Evolutionary conservation across 2,888 invertebrate genomes (phyloP).

Genomic region (Nematopogon swammerdamellus): DNA sequence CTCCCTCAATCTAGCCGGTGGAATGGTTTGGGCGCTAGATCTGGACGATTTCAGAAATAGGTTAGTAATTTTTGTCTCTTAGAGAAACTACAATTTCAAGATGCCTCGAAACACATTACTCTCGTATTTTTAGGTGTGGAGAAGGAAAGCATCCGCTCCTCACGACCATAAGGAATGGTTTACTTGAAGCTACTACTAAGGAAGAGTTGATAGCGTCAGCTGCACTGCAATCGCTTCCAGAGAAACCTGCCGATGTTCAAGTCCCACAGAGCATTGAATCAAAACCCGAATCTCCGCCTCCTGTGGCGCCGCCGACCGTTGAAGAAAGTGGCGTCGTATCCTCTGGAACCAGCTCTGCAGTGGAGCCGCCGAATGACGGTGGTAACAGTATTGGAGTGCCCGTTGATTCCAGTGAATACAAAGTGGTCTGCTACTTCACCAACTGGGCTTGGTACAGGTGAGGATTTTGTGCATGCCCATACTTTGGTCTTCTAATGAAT

Average conservation of each 20-base stretch:
- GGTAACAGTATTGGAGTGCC: conserved; percentile 10
- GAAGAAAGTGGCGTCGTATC: conserved; percentile 25
- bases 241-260: neutral
- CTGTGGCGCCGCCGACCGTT: conserved; percentile 17
- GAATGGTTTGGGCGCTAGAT: conserved; percentile 90
- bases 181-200: conserved; percentile 47
- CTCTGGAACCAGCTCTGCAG: conserved; percentile 19
- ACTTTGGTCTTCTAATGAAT: conserved; percentile 16
- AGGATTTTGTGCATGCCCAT: no score
- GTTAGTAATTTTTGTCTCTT: conserved; percentile 21
- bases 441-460: conserved; percentile 91
- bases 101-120: no score
- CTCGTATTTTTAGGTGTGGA: conserved; percentile 57
- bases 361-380: conserved; percentile 16
- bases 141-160: conserved; percentile 78
- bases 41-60: conserved; percentile 80
- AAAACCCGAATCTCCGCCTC: conserved; percentile 9
- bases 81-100: no score
- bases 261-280: conserved; percentile 10
- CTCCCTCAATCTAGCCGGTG: conserved; percentile 75
- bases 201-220: conserved; percentile 15
- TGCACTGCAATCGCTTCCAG: neutral
- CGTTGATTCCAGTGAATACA: conserved; percentile 48
- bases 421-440: conserved; percentile 88
- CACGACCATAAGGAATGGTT: conserved; percentile 69